A percentile compares a stretch with the other conserved stretches of the same genome.
Conservation (phyloP, 2,797 vertebrate genomes). For the Epinephelus coioides region DNA sequence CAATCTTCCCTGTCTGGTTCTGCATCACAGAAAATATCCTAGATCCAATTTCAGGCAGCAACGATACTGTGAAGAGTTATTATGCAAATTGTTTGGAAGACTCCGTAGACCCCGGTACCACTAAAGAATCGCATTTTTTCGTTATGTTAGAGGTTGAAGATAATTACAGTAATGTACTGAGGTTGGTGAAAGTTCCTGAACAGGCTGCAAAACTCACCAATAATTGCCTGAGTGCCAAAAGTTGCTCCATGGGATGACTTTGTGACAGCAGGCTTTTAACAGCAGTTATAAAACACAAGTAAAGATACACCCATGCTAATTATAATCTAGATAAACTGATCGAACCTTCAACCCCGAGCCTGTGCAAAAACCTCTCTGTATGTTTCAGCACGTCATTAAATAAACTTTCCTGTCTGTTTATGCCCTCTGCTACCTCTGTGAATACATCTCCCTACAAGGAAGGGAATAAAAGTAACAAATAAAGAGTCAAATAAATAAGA, state of each 20-base stretch:
- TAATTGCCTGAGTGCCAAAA: constrained; percentile 45
- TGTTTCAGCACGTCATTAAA: constrained; percentile 13
- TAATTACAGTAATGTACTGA: constrained; percentile 42
- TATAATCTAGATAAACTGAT: constrained; percentile 11
- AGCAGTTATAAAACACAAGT: constrained; percentile 11
- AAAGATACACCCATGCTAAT: constrained; percentile 26
- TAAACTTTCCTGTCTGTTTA: constrained; percentile 1
- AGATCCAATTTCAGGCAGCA: constrained; percentile 47
- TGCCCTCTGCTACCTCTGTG: neutral
- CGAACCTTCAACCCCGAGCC: constrained; percentile 8
- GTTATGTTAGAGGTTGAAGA: constrained; percentile 11
- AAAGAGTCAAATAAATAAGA: constrained; percentile 34
- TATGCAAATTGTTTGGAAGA: constrained; percentile 53
- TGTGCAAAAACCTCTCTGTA: neutral
- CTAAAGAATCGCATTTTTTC: constrained; percentile 32
- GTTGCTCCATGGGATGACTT: constrained; percentile 23
- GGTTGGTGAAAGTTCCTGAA: constrained; percentile 19
- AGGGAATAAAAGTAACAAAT: constrained; percentile 17
- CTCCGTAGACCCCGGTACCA: constrained; percentile 19
- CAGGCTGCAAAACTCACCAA: constrained; percentile 7
- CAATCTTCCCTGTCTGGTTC: constrained; percentile 38
- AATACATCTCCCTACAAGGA: neutral
- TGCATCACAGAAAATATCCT: constrained; percentile 44
- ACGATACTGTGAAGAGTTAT: constrained; percentile 44
- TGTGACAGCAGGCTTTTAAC: constrained; percentile 15